Evolutionary conservation across 2,797 vertebrate species (phyloP).

Genomic region (Scleropages formosus): DNA sequence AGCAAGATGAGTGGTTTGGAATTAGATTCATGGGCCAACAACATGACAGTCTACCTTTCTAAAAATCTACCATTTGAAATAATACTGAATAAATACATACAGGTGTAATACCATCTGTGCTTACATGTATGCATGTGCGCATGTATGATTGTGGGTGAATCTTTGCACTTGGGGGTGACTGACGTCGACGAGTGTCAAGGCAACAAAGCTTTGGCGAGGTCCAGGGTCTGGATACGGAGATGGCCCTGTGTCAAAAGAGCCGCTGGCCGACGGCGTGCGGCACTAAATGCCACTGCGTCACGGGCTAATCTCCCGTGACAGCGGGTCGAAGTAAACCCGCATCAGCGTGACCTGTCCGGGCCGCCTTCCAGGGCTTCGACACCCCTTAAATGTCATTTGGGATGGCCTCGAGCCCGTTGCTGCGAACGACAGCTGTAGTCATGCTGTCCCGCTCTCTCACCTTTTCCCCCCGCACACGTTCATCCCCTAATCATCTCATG

Average conservation of each 20-base stretch:
- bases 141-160: not conserved
- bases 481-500: not conserved
- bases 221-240: not conserved
- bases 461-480: not conserved
- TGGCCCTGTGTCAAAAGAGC: slow-evolving; percentile 7
- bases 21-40: not conserved
- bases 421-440: not conserved
- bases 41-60: no score
- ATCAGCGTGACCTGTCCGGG: slow-evolving; percentile 23
- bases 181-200: slow-evolving; percentile 1
- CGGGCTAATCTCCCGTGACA: slow-evolving; percentile 23
- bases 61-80: not conserved
- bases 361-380: not conserved
- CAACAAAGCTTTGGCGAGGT: not conserved
- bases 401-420: not conserved
- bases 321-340: slow-evolving; percentile 21
- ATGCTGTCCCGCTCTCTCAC: not conserved
- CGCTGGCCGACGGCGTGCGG: not conserved
- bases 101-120: no score
- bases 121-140: no score
- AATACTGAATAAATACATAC: no score
- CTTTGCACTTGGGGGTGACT: not conserved
- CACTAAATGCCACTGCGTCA: slow-evolving; percentile 21
- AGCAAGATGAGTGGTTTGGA: no score
- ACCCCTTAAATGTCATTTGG: slow-evolving; percentile 24